Evolutionary conservation across 2,888 invertebrate genomes (phyloP).

Genomic region (Nephrotoma guestfalica): DNA sequence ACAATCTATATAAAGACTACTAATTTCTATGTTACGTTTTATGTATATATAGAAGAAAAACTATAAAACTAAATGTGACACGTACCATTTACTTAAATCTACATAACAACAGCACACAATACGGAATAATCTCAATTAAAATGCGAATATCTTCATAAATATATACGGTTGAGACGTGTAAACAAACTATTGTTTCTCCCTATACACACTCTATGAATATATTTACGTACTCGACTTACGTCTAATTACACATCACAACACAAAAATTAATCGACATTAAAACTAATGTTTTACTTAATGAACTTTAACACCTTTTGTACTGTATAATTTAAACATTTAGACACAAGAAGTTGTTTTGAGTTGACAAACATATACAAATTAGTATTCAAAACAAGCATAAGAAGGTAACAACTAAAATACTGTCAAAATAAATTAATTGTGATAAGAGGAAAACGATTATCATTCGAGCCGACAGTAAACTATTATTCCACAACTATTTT

Average conservation of each 20-base stretch:
- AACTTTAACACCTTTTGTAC: background rate
- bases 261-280: background rate
- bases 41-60: background rate
- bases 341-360: background rate
- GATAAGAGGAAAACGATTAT: background rate
- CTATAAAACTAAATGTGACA: background rate
- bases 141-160: background rate
- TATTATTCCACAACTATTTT: background rate
- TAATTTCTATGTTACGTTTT: background rate
- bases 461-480: background rate
- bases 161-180: background rate
- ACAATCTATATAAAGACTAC: background rate
- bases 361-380: background rate
- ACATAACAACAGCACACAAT: background rate
- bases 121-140: background rate
- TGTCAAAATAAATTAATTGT: background rate
- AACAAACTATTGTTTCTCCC: background rate
- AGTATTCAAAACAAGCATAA: background rate
- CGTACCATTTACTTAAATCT: background rate
- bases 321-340: background rate
- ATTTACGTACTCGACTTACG: background rate
- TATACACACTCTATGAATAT: background rate
- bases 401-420: background rate
- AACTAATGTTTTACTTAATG: constrained; percentile 2
- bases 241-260: background rate